phyloP scores from a whole-genome alignment of 2,888 invertebrate genomes.

The Oxytorus armatus region DNA sequence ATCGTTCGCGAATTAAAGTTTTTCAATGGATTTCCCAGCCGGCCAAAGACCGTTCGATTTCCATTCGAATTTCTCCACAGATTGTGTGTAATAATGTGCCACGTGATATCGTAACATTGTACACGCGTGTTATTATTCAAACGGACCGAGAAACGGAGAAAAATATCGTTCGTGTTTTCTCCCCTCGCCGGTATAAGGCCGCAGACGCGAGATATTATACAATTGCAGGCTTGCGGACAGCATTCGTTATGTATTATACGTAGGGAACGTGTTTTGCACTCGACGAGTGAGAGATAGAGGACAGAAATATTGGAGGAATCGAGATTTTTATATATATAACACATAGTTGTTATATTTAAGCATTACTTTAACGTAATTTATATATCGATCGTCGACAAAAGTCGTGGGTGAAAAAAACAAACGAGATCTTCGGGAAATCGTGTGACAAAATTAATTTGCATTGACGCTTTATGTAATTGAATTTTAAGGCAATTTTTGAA shows the following conservation, averaged over 20 bases:
- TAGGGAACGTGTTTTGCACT: constrained; percentile 50
- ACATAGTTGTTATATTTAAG: too few relatives aligned
- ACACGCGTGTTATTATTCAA: constrained; percentile 51
- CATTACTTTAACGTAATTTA: too few relatives aligned
- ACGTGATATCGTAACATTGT: constrained; percentile 28
- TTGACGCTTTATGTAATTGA: too few relatives aligned
- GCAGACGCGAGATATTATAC: constrained; percentile 51
- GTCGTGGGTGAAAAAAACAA: too few relatives aligned
- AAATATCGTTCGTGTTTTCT: constrained; percentile 52
- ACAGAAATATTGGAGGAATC: constrained; percentile 1
- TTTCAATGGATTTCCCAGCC: too few relatives aligned
- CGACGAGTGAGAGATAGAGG: constrained; percentile 20
- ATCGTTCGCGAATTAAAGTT: not conserved
- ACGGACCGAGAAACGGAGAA: constrained; percentile 26
- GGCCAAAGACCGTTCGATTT: not conserved
- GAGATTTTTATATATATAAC: too few relatives aligned
- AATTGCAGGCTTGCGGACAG: constrained; percentile 50
- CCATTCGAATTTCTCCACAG: not conserved
- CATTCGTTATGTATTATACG: constrained; percentile 5
- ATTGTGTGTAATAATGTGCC: constrained; percentile 14
- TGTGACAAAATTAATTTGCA: too few relatives aligned
- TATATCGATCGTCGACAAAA: too few relatives aligned
- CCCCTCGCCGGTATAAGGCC: constrained; percentile 12
- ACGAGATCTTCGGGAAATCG: too few relatives aligned
- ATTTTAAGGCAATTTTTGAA: too few relatives aligned